phyloP scores from a whole-genome alignment of 2,113 vertebrate species.

The Erinaceus europaeus region DNA sequence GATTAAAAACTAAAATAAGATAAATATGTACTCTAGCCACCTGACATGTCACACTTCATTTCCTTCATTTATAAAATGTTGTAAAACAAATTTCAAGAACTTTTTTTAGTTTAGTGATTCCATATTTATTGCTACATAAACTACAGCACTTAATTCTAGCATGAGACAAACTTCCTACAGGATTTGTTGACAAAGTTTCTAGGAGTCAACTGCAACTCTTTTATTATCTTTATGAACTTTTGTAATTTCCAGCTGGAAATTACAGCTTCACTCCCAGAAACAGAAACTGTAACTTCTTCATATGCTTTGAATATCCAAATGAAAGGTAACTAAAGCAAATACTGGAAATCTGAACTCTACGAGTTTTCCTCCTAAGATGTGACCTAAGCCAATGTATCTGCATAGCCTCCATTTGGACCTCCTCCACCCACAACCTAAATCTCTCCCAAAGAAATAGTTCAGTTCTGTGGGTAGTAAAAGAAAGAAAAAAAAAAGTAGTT shows the following conservation, averaged over 20 bases:
- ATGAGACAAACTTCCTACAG: neutral
- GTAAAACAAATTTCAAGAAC: neutral
- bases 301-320: neutral
- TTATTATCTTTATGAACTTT: slow-evolving; percentile 17
- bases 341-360: neutral
- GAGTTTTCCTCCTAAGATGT: neutral
- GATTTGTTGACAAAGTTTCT: neutral
- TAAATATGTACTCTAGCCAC: no score
- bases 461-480: neutral
- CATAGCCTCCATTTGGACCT: neutral
- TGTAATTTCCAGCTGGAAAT: neutral
- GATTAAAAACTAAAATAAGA: no score
- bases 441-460: neutral
- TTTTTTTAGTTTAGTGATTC: neutral
- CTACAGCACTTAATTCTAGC: neutral
- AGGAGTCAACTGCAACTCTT: neutral
- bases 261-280: slow-evolving; percentile 22
- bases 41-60: neutral
- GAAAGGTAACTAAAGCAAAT: neutral
- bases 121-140: neutral
- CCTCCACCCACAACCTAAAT: neutral
- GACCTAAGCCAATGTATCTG: neutral
- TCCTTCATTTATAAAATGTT: neutral
- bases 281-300: neutral
- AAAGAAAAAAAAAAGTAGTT: neutral